Conservation (phyloP, 2,113 vertebrate species). For the Gorsachius goisagi region DNA sequence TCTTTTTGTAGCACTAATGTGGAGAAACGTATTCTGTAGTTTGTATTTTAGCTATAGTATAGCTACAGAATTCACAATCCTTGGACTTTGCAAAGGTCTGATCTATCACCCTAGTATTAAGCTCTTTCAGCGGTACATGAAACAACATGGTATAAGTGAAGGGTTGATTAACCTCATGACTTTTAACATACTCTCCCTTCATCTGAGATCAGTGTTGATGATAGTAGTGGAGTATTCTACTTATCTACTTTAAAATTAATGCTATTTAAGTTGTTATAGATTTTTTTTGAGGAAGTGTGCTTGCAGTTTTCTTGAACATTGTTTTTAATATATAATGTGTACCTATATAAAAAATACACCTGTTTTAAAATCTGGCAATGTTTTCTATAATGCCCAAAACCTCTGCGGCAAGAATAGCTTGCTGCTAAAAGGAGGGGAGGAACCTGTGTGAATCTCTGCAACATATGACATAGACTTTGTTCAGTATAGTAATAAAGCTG, state of each 20-base stretch:
- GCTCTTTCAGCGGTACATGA: neutral
- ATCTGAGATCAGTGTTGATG: neutral
- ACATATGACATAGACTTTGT: accelerated
- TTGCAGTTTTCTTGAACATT: neutral
- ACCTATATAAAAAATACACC: neutral
- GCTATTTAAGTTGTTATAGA: neutral
- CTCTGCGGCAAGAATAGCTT: neutral
- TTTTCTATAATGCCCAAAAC: neutral
- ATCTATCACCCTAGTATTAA: neutral
- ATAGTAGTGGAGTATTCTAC: neutral
- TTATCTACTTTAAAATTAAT: neutral
- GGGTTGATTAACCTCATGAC: neutral
- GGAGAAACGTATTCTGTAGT: neutral
- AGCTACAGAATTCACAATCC: neutral
- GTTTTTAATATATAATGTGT: neutral
- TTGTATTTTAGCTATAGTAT: neutral
- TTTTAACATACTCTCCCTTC: neutral
- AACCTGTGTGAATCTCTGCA: neutral
- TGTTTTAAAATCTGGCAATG: neutral
- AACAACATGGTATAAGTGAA: neutral
- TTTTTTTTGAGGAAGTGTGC: neutral
- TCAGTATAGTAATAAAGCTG: neutral
- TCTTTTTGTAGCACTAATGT: neutral
- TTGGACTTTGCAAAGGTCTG: neutral
- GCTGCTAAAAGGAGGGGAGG: neutral